Conservation (phyloP, 2,797 vertebrate genomes). For the Darevskia mixta region DNA sequence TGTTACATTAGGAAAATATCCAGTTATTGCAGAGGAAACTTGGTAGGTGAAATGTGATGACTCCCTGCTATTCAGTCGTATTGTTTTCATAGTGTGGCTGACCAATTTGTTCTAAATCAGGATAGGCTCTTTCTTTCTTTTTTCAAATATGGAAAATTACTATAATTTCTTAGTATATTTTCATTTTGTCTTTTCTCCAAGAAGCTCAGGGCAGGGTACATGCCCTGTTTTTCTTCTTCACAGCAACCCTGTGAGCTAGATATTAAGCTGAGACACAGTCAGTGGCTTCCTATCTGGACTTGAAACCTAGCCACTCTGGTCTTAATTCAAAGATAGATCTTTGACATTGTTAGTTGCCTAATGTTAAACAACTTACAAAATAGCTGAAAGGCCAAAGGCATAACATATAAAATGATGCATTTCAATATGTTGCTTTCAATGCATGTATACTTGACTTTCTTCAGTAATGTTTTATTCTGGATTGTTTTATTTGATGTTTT, state of each 20-base stretch:
- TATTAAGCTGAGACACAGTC: neutral
- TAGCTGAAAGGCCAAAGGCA: too few species aligned
- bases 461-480: too few species aligned
- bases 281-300: neutral
- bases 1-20: conserved; percentile 28
- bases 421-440: too few species aligned
- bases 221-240: neutral
- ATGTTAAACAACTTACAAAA: too few species aligned
- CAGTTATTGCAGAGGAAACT: neutral
- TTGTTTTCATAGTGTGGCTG: neutral
- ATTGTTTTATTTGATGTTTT: too few species aligned
- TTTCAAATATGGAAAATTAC: neutral
- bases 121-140: neutral
- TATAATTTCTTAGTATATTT: neutral
- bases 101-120: neutral
- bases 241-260: neutral
- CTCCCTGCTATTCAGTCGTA: neutral
- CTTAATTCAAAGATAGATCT: too few species aligned
- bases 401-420: too few species aligned
- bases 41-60: neutral
- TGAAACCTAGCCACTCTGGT: too few species aligned
- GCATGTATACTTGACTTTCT: too few species aligned
- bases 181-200: too few species aligned
- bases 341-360: too few species aligned
- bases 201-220: too few species aligned